Evolutionary conservation across 1,140 invertebrate species (phyloP).

Genomic region (Zaprionus tsacasi): DNA sequence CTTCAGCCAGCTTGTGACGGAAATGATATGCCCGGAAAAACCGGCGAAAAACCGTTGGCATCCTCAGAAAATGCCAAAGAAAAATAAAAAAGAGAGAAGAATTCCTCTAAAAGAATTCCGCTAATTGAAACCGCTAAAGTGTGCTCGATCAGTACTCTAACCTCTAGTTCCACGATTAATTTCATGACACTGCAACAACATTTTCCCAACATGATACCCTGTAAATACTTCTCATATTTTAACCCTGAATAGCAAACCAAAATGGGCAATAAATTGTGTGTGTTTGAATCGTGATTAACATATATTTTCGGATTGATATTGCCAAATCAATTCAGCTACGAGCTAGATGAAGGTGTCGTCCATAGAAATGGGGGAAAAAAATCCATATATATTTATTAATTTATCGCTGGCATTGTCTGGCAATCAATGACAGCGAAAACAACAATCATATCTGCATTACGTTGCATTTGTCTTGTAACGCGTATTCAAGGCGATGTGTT

Average conservation of each 20-base stretch:
- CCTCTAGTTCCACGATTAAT: background rate
- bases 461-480: slow-evolving; percentile 27
- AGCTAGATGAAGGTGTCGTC: background rate
- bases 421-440: slow-evolving; percentile 1
- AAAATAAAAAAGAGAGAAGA: background rate
- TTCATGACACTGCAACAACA: background rate
- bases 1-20: background rate
- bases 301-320: slow-evolving; percentile 7
- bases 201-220: background rate
- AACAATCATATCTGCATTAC: slow-evolving; percentile 31
- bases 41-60: background rate
- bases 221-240: background rate
- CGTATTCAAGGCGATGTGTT: slow-evolving; percentile 20
- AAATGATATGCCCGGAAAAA: background rate
- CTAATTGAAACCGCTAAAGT: background rate
- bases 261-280: slow-evolving; percentile 8
- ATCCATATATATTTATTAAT: background rate
- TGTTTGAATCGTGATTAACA: slow-evolving; percentile 25
- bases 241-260: slow-evolving; percentile 5
- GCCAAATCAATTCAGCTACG: slow-evolving; percentile 8
- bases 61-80: background rate
- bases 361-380: background rate
- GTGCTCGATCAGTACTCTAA: too few species aligned
- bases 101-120: background rate
- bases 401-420: slow-evolving; percentile 14